Evolutionary conservation across 2,113 vertebrate genomes (phyloP), one percentile per base, ranked within the genome.

Genomic region (Shinisaurus crocodilurus): DNA sequence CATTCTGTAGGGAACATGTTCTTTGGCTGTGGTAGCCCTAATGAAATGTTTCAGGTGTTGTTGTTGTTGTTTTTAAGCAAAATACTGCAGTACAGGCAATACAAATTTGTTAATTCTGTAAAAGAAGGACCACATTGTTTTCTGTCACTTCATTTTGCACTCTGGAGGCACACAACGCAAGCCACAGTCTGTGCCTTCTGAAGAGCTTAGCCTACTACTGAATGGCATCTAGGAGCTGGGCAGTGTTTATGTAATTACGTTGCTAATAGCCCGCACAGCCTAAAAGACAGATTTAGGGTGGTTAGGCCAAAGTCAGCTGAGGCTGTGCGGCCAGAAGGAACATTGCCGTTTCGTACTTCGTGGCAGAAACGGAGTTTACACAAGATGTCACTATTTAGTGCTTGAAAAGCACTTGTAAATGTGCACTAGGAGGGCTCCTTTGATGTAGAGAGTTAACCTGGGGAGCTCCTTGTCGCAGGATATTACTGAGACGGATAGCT

Each of bases 361-460:
- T 93, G 67, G 37, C 92, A 92, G 94, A 92, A 94, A 93, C 90
- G 93, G 86, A 92, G 79, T 94, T 91, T 95, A 94, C 92, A 92
- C 92, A 93, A 93, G 93, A 95, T 94, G 94, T 92, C 93, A 94
- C 90, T 3, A 0, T 91, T 93, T 84, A 84, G 75, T 88, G 91
- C 84, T 50, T 43, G 90, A 82, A 5, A 91, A 95, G 92, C 37
- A 45, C 88, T 93, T 75, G 88, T 90, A 81, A 90, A 93, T 90
- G 89, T 94, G 79, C 82, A 93, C 81, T 90, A n/a, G 91, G 90
- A 94, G 88, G 60, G 67, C 92, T 89, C 90, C 91, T 95, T 96
- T 95, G 90, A 93, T 92, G 90, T 93, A 3, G 83, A 65, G 94
- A 91, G 93, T 93, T 96, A 94, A 93, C 93, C 92, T 96, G 94